Evolutionary conservation across 2,113 vertebrate species (phyloP).

Genomic region (Numenius arquata): DNA sequence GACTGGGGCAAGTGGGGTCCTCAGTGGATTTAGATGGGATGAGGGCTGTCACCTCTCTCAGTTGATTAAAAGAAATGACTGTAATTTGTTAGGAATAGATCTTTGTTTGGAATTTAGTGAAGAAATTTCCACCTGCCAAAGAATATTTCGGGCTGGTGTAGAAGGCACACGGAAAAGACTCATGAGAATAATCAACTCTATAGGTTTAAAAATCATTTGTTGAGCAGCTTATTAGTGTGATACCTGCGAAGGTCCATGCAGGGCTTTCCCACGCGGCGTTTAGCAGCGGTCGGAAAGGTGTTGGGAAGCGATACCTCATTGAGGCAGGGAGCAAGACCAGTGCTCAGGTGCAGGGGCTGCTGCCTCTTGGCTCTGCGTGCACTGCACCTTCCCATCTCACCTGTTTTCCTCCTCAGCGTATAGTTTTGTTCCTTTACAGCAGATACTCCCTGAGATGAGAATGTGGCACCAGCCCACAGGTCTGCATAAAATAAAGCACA

Average conservation of each 20-base stretch:
- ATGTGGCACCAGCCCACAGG: rapidly evolving
- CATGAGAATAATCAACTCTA: neutral
- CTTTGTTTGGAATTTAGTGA: neutral
- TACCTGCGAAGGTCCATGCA: neutral
- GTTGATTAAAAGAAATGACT: neutral
- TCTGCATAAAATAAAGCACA: neutral
- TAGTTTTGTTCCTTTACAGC: neutral
- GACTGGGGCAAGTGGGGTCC: neutral
- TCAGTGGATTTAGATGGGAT: neutral
- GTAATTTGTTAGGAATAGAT: neutral
- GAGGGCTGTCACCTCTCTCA: neutral
- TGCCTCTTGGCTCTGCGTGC: neutral
- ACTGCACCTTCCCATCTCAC: neutral
- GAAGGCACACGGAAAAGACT: neutral
- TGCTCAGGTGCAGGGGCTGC: neutral
- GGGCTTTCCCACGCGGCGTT: neutral
- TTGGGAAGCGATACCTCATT: neutral
- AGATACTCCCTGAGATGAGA: neutral
- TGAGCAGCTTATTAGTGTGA: neutral
- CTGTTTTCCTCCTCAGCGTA: neutral
- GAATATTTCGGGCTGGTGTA: neutral
- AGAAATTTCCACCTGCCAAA: neutral
- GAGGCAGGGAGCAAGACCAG: neutral
- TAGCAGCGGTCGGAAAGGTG: neutral
- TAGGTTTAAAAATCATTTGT: neutral